Base-by-base conservation (phyloP, 2,888 invertebrate genomes). In the Cotesia congregata region DNA sequence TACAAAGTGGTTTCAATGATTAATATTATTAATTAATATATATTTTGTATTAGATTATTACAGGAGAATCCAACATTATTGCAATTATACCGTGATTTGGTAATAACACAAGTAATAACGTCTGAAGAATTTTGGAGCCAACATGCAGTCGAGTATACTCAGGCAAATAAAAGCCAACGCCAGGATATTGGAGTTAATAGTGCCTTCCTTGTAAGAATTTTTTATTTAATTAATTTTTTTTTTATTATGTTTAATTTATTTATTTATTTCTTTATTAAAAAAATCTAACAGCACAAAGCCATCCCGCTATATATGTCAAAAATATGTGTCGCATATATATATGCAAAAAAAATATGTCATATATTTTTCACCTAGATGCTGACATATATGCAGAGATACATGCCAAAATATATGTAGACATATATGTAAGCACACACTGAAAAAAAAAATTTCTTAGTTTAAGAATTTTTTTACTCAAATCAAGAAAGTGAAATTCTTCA, bases 81-180 rank as follows among this genome's bases (percentile, higher is more conserved):
- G 86, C 97, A 98, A 91, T 92, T 99, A 80, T 99, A 99, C 90
- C 96, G 97, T 90, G 98, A 99, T 90, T 92, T 99, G 85, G 99
- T 99, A 15, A 97, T 97, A 89, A 96, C 97, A 62, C 96, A 97
- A 90, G 96, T 99, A 64, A 94, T 99, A 82, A 94, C 96, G 67
- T 95, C 98, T 74, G 98, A 99, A 88, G 99, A 99, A 89, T 99
- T 99, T 91, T 99, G 99, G 99, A 93, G 94, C 70, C 95, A 95
- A 81, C 96, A 97, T 85, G 97, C 96, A 60, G 90, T 93, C 4
- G 93, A 94, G 82, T 95, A 96, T 88, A 94, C 95, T 0, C 90
- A 92, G 80, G 94, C 94, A 82, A 94, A 94, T 79, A 93, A 93
- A 87, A 92, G 92, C 84, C 93, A 93, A 83, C 94, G 94, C 84